Percentiles rank a stretch among this genome's conserved stretches.
Evolutionary conservation across 2,797 vertebrate genomes (phyloP).

Genomic region (Siniperca undulata): DNA sequence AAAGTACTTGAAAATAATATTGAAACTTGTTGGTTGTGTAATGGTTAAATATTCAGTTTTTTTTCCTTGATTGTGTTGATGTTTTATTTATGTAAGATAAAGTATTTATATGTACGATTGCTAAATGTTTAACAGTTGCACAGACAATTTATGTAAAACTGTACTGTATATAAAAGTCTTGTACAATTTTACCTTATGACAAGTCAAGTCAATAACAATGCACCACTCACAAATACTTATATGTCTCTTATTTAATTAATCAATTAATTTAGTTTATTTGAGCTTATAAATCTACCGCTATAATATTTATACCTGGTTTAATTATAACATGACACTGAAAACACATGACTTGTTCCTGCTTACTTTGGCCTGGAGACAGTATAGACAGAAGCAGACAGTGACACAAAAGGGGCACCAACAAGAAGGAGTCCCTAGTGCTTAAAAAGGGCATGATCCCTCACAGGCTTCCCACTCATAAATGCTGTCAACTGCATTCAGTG

Average conservation of each 20-base stretch:
- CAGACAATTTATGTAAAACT: not conserved
- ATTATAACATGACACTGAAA: not conserved
- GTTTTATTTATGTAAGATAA: not conserved
- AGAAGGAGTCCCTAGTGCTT: conserved; percentile 3
- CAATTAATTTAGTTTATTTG: not conserved
- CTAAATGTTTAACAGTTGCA: not conserved
- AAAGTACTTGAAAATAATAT: not conserved
- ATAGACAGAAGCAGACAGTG: not conserved
- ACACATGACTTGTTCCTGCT: conserved; percentile 2
- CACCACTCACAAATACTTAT: not conserved
- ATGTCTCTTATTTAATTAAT: not conserved
- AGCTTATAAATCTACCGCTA: not conserved
- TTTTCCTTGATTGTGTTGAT: not conserved
- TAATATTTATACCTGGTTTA: not conserved
- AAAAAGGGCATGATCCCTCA: conserved; percentile 5
- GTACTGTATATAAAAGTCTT: not conserved
- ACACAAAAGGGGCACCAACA: not conserved
- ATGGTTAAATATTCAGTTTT: not conserved
- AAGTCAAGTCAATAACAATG: not conserved
- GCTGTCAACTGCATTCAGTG: not conserved
- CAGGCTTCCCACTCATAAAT: conserved; percentile 13
- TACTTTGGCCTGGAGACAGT: not conserved
- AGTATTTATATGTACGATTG: not conserved
- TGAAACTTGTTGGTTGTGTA: not conserved
- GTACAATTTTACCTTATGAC: not conserved